Conservation (phyloP, 2,888 invertebrate genomes). For the Drosophila multiciliata region DNA sequence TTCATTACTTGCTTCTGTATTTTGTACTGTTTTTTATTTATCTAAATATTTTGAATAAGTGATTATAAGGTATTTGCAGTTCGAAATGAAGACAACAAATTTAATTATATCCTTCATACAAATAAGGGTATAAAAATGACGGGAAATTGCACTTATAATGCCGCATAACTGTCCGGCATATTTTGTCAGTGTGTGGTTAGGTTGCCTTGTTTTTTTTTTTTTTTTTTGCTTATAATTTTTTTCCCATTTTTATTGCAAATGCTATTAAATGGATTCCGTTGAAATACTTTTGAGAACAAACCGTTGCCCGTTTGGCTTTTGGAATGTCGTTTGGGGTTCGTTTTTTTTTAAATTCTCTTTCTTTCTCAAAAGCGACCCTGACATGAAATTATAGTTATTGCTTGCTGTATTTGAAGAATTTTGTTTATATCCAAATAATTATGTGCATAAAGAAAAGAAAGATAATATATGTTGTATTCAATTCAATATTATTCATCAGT, state of each 20-base stretch:
- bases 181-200: constrained; percentile 22
- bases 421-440: constrained; percentile 42
- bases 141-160: constrained; percentile 63
- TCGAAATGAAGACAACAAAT: neutral
- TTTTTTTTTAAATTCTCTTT: constrained; percentile 4
- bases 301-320: constrained; percentile 44
- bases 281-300: constrained; percentile 64
- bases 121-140: neutral
- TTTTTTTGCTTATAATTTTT: constrained; percentile 14
- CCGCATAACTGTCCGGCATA: constrained; percentile 33
- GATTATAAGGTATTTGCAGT: neutral
- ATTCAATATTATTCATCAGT: constrained; percentile 11
- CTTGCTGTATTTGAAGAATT: constrained; percentile 56
- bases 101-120: neutral
- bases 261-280: constrained; percentile 72
- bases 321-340: constrained; percentile 58
- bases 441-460: neutral
- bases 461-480: constrained; percentile 19
- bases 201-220: constrained; percentile 9
- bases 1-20: neutral
- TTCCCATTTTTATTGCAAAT: constrained; percentile 62
- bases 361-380: constrained; percentile 23
- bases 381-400: constrained; percentile 66
- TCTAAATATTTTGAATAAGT: neutral
- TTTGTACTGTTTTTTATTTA: neutral